Evolutionary conservation across 2,888 invertebrate species (phyloP), one percentile per base, ranked within the genome.

Genomic region (Ashinkailepas kermadecensis): DNA sequence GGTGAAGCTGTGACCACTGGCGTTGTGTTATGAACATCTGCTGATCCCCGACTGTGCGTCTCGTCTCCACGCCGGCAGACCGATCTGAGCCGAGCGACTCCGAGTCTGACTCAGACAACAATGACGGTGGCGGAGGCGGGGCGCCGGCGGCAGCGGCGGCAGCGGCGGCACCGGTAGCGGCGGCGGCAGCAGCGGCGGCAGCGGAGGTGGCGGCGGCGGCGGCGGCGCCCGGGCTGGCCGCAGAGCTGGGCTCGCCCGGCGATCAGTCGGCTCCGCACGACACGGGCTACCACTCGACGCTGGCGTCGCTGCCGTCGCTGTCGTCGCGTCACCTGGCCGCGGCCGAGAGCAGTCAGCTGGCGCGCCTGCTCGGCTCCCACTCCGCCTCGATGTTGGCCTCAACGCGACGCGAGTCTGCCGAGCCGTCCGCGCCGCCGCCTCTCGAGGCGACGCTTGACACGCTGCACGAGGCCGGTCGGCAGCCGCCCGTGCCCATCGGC

Each of bases 231-330:
- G 23, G 67, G 23, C 67, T 12, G n/a, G 12, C 12, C 23, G 39
- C 39, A 12, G 67, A 25, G 8, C n/a, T n/a, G 25, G 8, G 23
- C 11, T n/a, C 74, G 54, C 15, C 3, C 1, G 54, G 56, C 18
- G 74, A 74, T 15, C 54, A 74, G 8, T 56, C 74, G 54, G 74
- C 56, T 54, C 74, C 74, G 21, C 74, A 74, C 54, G 74, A 74
- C 74, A 74, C 74, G 13, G 74, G 74, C 74, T 74, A 74, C 56
- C 74, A 74, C 56, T 74, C 74, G 74, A 74, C 74, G 54, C 74
- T 74, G 21, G 56, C 74, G 18, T 74, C 74, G 56, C 74, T 74
- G 74, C 74, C 74, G 56, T 74, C 74, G 21, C 74, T 74, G 74
- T 74, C 74, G 74, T 54, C 74, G 74, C 74, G 74, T 56, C 74